Percentiles rank a stretch among this genome's conserved stretches.
phyloP scores from a whole-genome alignment of 2,797 vertebrate species.

The Erpetoichthys calabaricus region DNA sequence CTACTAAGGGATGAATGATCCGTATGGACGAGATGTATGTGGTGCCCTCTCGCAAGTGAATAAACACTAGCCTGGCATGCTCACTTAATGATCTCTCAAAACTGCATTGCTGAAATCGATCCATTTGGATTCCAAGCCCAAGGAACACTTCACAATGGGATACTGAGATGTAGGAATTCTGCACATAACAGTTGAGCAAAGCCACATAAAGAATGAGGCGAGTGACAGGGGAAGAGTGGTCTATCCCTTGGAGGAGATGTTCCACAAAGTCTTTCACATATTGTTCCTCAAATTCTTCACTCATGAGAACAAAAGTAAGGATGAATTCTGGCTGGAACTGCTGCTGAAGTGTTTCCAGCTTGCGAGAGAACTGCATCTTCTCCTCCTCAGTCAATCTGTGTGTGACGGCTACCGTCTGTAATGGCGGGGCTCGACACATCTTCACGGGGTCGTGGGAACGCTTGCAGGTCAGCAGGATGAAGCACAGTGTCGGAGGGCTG shows the following conservation, averaged over 20 bases:
- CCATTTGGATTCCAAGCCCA: slow-evolving; percentile 23
- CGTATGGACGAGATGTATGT: slow-evolving; percentile 31
- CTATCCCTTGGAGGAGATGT: slow-evolving; percentile 31
- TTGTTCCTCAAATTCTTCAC: slow-evolving; percentile 23
- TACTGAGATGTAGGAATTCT: slow-evolving; percentile 40
- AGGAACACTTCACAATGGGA: slow-evolving; percentile 51
- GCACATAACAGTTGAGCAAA: slow-evolving; percentile 40
- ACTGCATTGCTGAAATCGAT: slow-evolving; percentile 17
- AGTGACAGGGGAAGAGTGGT: slow-evolving; percentile 27
- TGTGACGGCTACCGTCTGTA: slow-evolving; percentile 38
- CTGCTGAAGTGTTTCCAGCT: slow-evolving; percentile 24
- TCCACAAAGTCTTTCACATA: slow-evolving; percentile 35
- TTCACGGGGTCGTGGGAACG: slow-evolving; percentile 37
- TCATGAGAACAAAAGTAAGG: slow-evolving; percentile 47
- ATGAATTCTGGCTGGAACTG: slow-evolving; percentile 32
- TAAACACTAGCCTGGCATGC: slow-evolving; percentile 42
- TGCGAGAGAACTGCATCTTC: slow-evolving; percentile 31
- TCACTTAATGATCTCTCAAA: slow-evolving; percentile 36
- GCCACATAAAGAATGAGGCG: slow-evolving; percentile 40
- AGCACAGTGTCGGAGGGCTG: slow-evolving; percentile 26
- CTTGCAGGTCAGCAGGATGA: slow-evolving; percentile 44
- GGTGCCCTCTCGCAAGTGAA: slow-evolving; percentile 31
- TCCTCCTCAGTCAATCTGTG: slow-evolving; percentile 33
- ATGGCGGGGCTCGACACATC: slow-evolving; percentile 19
- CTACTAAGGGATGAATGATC: slow-evolving; percentile 41